Base-by-base conservation (phyloP, 2,888 invertebrate genomes). In the Pterostichus madidus region DNA sequence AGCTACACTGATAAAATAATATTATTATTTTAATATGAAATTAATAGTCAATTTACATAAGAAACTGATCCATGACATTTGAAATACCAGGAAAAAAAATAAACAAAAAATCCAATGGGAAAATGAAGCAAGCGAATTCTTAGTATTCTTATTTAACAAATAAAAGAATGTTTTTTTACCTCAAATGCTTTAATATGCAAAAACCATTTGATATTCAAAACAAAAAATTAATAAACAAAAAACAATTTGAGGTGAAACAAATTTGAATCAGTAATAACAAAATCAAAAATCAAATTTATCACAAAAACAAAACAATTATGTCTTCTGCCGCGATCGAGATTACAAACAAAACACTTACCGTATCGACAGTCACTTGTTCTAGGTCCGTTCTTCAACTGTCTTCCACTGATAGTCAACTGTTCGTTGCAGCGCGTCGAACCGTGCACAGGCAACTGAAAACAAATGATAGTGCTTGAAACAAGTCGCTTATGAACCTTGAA, bases 371-470 rank as follows among this genome's bases (percentile, higher is more conserved):
- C 39, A 44, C 68, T 71, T 44, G 56, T 56, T 56, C 5, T n/a
- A 13, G 52, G n/a, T 52, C 31, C 59, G 24, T 24, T 64, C 44
- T 71, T 71, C 68, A 35, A 32, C 64, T 44, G 10, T 39, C 24
- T 24, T 24, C 56, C 56, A 56, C 56, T 35, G 44, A 71, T 39
- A 8, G 39, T 44, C 44, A 71, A 71, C n/a, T 71, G 68, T 56
- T 56, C 52, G 52, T 32, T 64, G 64, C 64, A 71, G 68, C 68
- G 13, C 68, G 68, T 71, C 39, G 8, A 71, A 44, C 68, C 68
- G 68, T 71, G 68, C 68, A 71, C 68, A 71, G 31, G 17, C 68
- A 71, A 71, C 68, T 71, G 68, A 71, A 71, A 71, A 71, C 68
- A 71, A 71, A 71, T 11, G 68, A 44, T 39, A 39, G 17, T 17